phyloP scores from a whole-genome alignment of 2,888 invertebrate genomes.

The Entomobrya multifasciata region DNA sequence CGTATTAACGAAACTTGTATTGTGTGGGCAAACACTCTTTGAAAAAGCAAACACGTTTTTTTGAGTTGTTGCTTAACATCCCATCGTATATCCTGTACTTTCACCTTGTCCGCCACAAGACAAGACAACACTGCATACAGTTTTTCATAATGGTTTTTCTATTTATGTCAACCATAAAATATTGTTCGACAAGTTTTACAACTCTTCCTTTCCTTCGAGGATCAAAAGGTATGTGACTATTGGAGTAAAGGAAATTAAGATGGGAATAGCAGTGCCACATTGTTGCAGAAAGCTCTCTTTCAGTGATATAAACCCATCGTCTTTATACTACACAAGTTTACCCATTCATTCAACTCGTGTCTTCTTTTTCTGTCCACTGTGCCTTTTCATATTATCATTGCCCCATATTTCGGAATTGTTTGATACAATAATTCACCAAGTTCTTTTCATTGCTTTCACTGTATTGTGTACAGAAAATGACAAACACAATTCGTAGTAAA shows the following conservation, averaged over 20 bases:
- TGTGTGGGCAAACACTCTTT: no score
- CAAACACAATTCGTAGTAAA: no score
- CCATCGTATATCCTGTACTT: constrained; percentile 37
- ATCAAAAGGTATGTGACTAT: constrained; percentile 11
- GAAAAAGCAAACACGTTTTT: background rate
- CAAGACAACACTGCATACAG: no score
- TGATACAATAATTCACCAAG: constrained; percentile 51
- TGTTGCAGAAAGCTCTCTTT: background rate
- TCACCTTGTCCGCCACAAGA: background rate
- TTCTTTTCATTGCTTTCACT: constrained; percentile 1
- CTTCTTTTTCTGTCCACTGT: no score
- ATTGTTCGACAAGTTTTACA: constrained; percentile 57
- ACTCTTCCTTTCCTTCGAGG: constrained; percentile 17
- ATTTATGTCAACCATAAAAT: constrained; percentile 42
- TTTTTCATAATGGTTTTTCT: no score
- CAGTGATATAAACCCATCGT: background rate
- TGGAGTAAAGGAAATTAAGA: background rate
- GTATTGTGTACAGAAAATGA: background rate
- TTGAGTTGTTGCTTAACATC: constrained; percentile 41
- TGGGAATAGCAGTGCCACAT: constrained; percentile 5
- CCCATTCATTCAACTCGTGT: constrained; percentile 61
- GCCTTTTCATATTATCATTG: constrained; percentile 35
- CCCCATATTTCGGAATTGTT: constrained; percentile 26
- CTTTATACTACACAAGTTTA: constrained; percentile 2
- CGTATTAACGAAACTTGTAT: no score